phyloP scores from a whole-genome alignment of 2,113 vertebrate species.

The Ginglymostoma cirratum region DNA sequence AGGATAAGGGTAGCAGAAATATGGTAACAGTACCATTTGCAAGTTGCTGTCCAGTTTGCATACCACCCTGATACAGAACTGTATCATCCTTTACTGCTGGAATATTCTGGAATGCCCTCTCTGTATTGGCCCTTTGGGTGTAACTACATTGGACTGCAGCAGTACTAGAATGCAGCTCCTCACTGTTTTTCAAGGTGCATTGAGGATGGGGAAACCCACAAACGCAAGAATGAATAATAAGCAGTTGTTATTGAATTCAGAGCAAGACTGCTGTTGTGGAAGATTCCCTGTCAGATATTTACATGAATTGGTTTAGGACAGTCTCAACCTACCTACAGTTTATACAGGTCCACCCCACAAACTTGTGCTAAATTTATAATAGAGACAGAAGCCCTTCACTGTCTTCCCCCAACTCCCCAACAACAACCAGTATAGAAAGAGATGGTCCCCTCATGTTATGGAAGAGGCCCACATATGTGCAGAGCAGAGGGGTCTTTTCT shows the following conservation, averaged over 20 bases:
- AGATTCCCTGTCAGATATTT: not conserved
- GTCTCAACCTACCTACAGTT: not conserved
- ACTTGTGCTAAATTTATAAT: not conserved
- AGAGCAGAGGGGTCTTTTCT: not conserved
- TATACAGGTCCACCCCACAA: not conserved
- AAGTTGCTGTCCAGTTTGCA: not conserved
- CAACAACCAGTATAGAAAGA: not conserved
- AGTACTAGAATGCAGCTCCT: not conserved
- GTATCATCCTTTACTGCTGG: not conserved
- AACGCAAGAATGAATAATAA: not conserved
- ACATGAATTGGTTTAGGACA: not conserved
- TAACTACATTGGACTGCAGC: not conserved
- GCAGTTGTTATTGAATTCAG: not conserved
- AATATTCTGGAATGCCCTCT: not conserved
- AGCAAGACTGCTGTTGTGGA: not conserved
- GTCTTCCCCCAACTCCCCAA: too few relatives aligned
- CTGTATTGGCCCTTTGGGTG: not conserved
- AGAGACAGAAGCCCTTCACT: not conserved
- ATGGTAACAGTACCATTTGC: not conserved
- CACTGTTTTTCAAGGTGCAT: not conserved
- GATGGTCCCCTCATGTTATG: not conserved
- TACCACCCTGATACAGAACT: not conserved
- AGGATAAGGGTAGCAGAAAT: not conserved
- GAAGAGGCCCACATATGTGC: not conserved
- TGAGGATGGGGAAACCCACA: not conserved